These are phyloP conservation scores for Phrynosoma platyrhinos DNA, from an alignment of 2,113 vertebrate genomes.

Conservation along the genomic window DNA sequence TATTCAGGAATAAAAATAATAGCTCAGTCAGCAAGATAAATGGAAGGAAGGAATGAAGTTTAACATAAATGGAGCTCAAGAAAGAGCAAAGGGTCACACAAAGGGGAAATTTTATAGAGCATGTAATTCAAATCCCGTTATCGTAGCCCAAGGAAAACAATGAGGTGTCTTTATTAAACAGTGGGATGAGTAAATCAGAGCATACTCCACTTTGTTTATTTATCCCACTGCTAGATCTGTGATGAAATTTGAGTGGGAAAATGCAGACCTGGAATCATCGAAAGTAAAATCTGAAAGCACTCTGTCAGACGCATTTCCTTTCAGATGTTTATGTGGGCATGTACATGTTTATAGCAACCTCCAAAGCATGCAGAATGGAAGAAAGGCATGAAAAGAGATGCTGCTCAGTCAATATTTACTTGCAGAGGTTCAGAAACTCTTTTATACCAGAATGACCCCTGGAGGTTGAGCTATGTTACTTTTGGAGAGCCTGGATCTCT, in stretches of 20 bases:
- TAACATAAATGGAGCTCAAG: constrained; percentile 35
- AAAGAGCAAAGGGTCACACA: constrained; percentile 29
- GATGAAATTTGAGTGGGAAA: constrained; percentile 47
- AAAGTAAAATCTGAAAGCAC: constrained; percentile 34
- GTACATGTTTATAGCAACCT: neutral
- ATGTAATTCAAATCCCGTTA: constrained; percentile 57
- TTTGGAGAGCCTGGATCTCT: neutral
- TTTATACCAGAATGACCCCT: constrained; percentile 45
- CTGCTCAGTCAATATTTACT: constrained; percentile 38
- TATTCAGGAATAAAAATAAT: constrained; percentile 17
- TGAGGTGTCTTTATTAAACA: constrained; percentile 60
- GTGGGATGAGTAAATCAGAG: constrained; percentile 46
- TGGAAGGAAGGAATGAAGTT: constrained; percentile 27
- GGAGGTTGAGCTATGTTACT: constrained; percentile 18
- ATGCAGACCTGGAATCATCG: neutral
- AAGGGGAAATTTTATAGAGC: constrained; percentile 37
- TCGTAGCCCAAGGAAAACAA: constrained; percentile 39
- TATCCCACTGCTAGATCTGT: constrained; percentile 48
- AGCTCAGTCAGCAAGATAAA: constrained; percentile 29
- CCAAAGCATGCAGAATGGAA: constrained; percentile 50
- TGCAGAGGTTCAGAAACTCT: neutral
- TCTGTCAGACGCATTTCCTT: neutral
- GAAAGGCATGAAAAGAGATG: constrained; percentile 25
- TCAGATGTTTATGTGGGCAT: constrained; percentile 28
- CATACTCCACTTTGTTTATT: constrained; percentile 52